A percentile compares a stretch with the other conserved stretches of the same genome.
Conservation (phyloP, 2,113 vertebrate species). For the Aythya baeri region DNA sequence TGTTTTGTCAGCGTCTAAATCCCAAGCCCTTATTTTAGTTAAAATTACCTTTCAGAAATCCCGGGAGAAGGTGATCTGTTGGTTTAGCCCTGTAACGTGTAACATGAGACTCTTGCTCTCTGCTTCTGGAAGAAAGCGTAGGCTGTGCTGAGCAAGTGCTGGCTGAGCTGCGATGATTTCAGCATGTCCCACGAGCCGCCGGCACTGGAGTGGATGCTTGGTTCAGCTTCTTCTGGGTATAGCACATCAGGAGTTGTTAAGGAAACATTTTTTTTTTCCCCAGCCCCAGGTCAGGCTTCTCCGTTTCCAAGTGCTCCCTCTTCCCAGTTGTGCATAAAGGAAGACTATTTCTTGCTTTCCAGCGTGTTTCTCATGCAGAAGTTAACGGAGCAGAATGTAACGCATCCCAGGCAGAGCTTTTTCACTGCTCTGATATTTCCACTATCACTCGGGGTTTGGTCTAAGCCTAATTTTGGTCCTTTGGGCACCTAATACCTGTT, state of each 20-base stretch:
- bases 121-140: neutral
- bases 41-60: neutral
- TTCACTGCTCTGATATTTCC: neutral
- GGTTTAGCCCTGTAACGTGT: neutral
- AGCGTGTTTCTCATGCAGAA: rapidly evolving
- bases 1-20: neutral
- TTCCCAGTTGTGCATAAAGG: neutral
- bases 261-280: neutral
- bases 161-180: neutral
- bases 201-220: neutral
- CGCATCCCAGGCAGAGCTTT: neutral
- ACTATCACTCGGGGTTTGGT: neutral
- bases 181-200: rapidly evolving
- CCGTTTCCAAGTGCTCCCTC: neutral
- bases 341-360: neutral
- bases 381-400: neutral
- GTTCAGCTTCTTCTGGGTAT: neutral
- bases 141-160: neutral
- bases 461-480: neutral
- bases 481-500: neutral
- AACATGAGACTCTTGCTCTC: neutral
- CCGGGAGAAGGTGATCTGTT: neutral
- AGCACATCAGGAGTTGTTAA: neutral
- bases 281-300: neutral
- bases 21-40: neutral